Base-by-base conservation (phyloP, 2,888 invertebrate genomes). In the Philhelius pedissequus region DNA sequence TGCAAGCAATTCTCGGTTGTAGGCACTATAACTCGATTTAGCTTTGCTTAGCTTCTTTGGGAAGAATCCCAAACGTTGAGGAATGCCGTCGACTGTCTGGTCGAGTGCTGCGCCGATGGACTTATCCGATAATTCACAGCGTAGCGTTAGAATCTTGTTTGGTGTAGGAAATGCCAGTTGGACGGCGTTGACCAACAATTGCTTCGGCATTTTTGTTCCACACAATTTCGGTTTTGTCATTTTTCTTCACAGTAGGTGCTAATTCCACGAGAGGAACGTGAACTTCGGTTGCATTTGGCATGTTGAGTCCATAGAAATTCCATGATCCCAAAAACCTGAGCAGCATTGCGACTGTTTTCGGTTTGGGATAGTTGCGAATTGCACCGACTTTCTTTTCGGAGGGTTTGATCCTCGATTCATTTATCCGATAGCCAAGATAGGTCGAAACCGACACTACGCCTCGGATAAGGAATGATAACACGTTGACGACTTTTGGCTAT, bases 21-120 rank as follows among this genome's bases (percentile, higher is more conserved):
- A 91, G 20, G 88, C 88, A 15, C 90, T 89, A 52, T 91, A 92
- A 6, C 89, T 90, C n/a, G 32, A 54, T 76, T 92, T 88, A 0
- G 90, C 71, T 3, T 87, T 69, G 20, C 74, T 87, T 0, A 91
- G 40, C 13, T 58, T 40, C 22, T 38, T 40, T 20, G 25, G 38
- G 22, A 3, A 58, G 38, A 58, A 58, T 22, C 58, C 58, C 13
- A 58, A 32, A 11, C 20, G 58, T 58, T 58, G 58, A 13, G 22
- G 20, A 11, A 20, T 25, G 11, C 25, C 25, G 13, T 38, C 22
- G 40, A 58, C 7, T 15, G 18, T 20, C 9, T 58, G 40, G 22
- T 58, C 22, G 11, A 22, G 22, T 11, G 58, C 58, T 25, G 58
- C 58, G 32, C 43, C 43, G 18, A 43, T 18, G 4, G 43, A 43